A percentile compares a stretch with the other conserved stretches of the same genome.
These are phyloP conservation scores for Delia radicum DNA, from an alignment of 1,140 invertebrate genomes.

Conservation along the genomic window DNA sequence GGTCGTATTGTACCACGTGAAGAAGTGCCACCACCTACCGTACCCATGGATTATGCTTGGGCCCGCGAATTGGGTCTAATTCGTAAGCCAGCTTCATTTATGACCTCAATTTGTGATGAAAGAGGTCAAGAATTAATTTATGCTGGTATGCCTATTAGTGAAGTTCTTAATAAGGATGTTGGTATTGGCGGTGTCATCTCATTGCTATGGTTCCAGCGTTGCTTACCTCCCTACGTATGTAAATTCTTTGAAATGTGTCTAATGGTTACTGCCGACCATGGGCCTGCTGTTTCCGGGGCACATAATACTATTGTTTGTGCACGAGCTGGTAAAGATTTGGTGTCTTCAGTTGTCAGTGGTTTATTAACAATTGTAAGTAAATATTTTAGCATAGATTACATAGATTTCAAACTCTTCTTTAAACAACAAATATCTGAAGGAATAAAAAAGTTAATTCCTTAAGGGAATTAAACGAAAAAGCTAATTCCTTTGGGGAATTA, in stretches of 20 bases:
- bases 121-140: slow-evolving; percentile 96
- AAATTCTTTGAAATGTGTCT: slow-evolving; percentile 99
- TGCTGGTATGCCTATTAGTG: slow-evolving; percentile 97
- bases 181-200: slow-evolving; percentile 98
- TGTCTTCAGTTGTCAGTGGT: slow-evolving; percentile 96
- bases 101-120: slow-evolving; percentile 99
- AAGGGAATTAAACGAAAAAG: too few relatives aligned
- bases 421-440: too few relatives aligned
- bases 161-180: slow-evolving; percentile 84
- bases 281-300: slow-evolving; percentile 97
- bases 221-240: slow-evolving; percentile 89
- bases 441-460: too few relatives aligned
- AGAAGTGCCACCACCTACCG: slow-evolving; percentile 95
- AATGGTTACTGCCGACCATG: slow-evolving; percentile 99
- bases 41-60: slow-evolving; percentile 99
- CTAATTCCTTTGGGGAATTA: too few relatives aligned
- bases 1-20: slow-evolving; percentile 83
- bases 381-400: too few relatives aligned
- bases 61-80: slow-evolving; percentile 97
- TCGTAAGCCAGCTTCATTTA: slow-evolving; percentile 98
- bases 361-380: slow-evolving; percentile 92
- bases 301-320: slow-evolving; percentile 99
- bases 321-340: slow-evolving; percentile 96
- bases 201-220: slow-evolving; percentile 97
- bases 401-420: too few relatives aligned